Evolutionary conservation across 2,113 vertebrate genomes (phyloP).

Genomic region (Pipra filicauda): DNA sequence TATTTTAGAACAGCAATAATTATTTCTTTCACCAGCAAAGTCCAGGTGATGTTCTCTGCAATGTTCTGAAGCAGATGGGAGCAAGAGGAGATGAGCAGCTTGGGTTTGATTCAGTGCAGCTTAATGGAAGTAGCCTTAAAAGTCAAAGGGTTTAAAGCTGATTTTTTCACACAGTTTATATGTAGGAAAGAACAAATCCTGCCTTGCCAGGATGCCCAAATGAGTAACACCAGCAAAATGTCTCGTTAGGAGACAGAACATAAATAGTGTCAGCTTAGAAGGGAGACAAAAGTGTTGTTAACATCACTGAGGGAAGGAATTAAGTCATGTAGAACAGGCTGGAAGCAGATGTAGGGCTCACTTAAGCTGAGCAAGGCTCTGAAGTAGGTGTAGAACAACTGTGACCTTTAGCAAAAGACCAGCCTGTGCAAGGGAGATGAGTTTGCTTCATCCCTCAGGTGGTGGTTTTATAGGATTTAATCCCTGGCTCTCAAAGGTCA

Average conservation of each 20-base stretch:
- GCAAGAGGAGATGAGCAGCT: background rate
- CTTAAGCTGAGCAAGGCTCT: background rate
- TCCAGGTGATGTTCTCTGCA: background rate
- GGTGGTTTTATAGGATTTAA: background rate
- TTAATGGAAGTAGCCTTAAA: background rate
- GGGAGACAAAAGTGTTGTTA: background rate
- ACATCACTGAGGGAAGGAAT: background rate
- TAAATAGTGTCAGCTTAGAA: background rate
- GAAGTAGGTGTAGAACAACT: background rate
- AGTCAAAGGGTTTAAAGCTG: background rate
- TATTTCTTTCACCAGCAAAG: background rate
- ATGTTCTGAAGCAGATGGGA: background rate
- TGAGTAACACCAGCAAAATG: background rate
- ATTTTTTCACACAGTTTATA: background rate
- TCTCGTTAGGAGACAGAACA: background rate
- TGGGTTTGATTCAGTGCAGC: background rate
- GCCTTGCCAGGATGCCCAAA: background rate
- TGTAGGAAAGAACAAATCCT: background rate
- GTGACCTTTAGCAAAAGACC: background rate
- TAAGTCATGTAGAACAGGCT: background rate
- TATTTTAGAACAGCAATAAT: background rate
- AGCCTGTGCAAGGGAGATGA: background rate
- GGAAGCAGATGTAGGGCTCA: background rate
- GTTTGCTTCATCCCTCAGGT: background rate
- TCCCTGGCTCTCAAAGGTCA: background rate